These are phyloP conservation scores for Eonycteris spelaea DNA, from an alignment of 2,113 vertebrate species.

Conservation along the genomic window DNA sequence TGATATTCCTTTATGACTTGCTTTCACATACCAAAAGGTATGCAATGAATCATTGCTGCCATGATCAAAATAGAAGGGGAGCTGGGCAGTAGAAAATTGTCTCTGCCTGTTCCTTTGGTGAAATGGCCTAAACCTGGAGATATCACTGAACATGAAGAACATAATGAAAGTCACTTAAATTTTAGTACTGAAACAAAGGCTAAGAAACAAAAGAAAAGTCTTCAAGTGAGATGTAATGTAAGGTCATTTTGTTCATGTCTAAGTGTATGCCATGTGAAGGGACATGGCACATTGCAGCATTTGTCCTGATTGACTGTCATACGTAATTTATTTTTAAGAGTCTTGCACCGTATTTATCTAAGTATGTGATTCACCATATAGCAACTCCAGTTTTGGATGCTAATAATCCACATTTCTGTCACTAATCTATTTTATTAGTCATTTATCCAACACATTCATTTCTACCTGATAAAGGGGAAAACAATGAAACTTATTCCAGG, in stretches of 20 bases:
- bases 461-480: background rate
- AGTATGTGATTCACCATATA: background rate
- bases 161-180: constrained; percentile 25
- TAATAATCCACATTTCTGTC: background rate
- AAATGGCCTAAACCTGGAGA: constrained; percentile 25
- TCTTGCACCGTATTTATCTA: background rate
- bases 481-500: background rate
- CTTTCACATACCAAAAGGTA: constrained; percentile 44
- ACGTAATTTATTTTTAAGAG: background rate
- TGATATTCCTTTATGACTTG: constrained; percentile 45
- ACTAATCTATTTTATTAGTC: background rate
- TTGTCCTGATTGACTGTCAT: background rate
- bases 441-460: background rate
- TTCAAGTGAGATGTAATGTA: background rate
- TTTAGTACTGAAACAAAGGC: constrained; percentile 38
- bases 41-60: background rate
- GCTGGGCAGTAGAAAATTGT: background rate
- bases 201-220: background rate
- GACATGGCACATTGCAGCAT: background rate
- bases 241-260: background rate
- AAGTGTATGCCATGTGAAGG: background rate
- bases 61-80: constrained; percentile 39
- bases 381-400: background rate
- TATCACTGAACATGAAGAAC: background rate
- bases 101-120: constrained; percentile 11